Conservation (phyloP, 2,888 invertebrate genomes). For the Peribatodes rhomboidaria region DNA sequence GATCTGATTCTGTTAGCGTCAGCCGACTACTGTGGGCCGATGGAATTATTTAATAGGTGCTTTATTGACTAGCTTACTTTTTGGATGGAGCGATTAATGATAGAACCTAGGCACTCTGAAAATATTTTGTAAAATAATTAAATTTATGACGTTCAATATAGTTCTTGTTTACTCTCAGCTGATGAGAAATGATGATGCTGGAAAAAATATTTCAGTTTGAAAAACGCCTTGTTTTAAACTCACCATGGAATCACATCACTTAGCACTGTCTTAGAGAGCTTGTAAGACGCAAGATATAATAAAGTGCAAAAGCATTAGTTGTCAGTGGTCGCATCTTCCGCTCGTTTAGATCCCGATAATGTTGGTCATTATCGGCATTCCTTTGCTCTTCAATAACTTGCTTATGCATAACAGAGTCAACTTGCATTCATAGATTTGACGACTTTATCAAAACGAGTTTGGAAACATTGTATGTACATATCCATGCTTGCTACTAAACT, state of each 20-base stretch:
- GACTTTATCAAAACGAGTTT: conserved; percentile 9
- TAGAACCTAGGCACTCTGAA: not conserved
- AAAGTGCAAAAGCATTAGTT: conserved; percentile 43
- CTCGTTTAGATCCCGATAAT: conserved; percentile 64
- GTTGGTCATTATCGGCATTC: conserved; percentile 64
- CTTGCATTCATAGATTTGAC: conserved; percentile 18
- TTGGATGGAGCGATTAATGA: conserved; percentile 17
- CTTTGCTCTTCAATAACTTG: conserved; percentile 52
- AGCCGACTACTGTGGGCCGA: conserved; percentile 8
- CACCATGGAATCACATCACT: not conserved
- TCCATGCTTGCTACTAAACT: conserved; percentile 10
- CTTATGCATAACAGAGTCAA: conserved; percentile 45
- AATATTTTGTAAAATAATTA: not conserved
- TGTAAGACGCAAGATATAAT: conserved; percentile 38
- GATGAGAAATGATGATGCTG: not conserved
- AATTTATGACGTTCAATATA: too few species aligned
- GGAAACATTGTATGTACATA: conserved; percentile 1
- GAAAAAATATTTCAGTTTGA: not conserved
- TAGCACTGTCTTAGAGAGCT: not conserved
- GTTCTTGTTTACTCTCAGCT: not conserved
- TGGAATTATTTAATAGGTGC: conserved; percentile 31
- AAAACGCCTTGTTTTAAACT: not conserved
- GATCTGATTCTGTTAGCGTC: conserved; percentile 35
- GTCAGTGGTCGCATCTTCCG: conserved; percentile 59
- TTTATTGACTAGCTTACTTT: conserved; percentile 17